Evolutionary conservation across 2,797 vertebrate genomes (phyloP), one percentile per base, ranked within the genome.

Genomic region (Tapirus indicus): DNA sequence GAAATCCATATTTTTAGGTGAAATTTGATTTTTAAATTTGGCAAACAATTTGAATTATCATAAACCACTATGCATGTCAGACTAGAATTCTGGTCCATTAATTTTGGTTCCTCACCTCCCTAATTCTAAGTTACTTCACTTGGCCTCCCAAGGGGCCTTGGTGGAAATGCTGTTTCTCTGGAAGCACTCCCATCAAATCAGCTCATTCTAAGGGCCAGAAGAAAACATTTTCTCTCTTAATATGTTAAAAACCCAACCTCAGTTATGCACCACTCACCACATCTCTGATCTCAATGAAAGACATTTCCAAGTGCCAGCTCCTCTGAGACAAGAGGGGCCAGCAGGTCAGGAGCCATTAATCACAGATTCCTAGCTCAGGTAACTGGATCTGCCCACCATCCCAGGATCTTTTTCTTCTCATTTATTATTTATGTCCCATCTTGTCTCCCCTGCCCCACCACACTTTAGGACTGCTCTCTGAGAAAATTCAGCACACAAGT

Each of bases 401-500:
- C 62, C 32, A 64, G 62, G n/a, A 84, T 88, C 44, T 84, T 92
- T 54, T 49, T 56, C 44, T 88, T 92, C 89, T 94, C 44, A 4
- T 69, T 71, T 64, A 88, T 66, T 72, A 84, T 92, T 94, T 94
- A 84, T 17, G 41, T 12, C 29, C 13, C 25, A n/a, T 52, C 56
- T 64, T 71, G 23, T 64, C 35, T 84, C 44, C 60, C 44, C 7
- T 2, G 1, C 52, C 18, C 14, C 52, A 62, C 23, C 47, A 27
- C 5, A 54, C 60, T 88, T 91, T 23, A 80, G 60, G 52, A 82
- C 69, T 71, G 91, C 23, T 74, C 29, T 44, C 92, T 64, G 35
- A 54, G 88, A 92, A 96, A 94, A 94, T 69, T 88, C 83, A 94
- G 35, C 54, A 71, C 16, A 44, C 4, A 25, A 27, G 16, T 32